phyloP scores from a whole-genome alignment of 2,888 invertebrate genomes.

The Agonum fuliginosum region DNA sequence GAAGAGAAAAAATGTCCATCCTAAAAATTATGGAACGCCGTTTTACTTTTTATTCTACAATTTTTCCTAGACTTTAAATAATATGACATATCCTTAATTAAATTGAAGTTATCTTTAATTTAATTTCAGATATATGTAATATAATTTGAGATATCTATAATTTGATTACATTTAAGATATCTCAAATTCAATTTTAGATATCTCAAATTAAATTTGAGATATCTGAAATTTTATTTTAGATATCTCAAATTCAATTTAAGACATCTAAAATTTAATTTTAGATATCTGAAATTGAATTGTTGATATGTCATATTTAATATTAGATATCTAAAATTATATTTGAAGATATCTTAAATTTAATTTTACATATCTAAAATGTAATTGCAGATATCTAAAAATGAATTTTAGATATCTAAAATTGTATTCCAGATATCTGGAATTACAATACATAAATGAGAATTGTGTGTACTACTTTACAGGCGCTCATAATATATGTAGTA shows the following conservation, averaged over 20 bases:
- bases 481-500: neutral
- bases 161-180: neutral
- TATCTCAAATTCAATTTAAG: neutral
- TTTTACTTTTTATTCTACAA: neutral
- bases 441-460: neutral
- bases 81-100: neutral
- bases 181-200: neutral
- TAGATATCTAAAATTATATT: neutral
- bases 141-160: neutral
- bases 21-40: neutral
- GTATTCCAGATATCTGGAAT: neutral
- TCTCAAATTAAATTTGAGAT: neutral
- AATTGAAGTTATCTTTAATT: neutral
- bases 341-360: neutral
- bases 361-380: neutral
- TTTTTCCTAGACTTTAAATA: neutral
- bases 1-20: too few relatives aligned
- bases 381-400: neutral
- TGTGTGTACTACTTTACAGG: neutral
- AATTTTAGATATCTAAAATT: too few relatives aligned
- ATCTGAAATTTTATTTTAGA: too few relatives aligned
- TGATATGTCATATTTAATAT: neutral
- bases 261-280: neutral
- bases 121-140: neutral
- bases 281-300: neutral